Evolutionary conservation across 2,797 vertebrate genomes (phyloP).

Genomic region (Margarornis squamiger): DNA sequence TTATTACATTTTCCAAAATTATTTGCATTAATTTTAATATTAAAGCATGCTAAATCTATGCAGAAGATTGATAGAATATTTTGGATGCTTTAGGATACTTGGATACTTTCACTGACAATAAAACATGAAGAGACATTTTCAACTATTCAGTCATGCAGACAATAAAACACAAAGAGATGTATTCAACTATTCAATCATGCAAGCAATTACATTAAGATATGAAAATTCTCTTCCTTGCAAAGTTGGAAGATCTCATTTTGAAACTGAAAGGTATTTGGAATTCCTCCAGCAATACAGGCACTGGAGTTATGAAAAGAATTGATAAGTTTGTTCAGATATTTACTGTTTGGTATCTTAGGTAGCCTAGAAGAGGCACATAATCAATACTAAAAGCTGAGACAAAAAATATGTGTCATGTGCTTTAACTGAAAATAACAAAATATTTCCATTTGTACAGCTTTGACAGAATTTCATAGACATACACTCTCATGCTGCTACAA

Average conservation of each 20-base stretch:
- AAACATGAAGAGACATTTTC: not conserved
- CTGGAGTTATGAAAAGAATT: not conserved
- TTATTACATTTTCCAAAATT: not conserved
- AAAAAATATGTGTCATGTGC: not conserved
- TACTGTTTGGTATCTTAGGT: not conserved
- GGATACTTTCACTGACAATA: not conserved
- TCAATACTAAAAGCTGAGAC: not conserved
- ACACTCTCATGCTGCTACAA: not conserved
- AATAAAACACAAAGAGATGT: not conserved
- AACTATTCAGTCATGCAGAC: not conserved
- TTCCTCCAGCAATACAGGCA: not conserved
- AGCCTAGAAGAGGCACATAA: not conserved
- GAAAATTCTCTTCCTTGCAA: not conserved
- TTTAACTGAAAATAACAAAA: not conserved
- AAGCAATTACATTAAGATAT: not conserved
- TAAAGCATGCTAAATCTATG: not conserved
- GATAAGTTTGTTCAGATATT: not conserved
- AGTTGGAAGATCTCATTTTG: not conserved
- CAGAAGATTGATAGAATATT: not conserved
- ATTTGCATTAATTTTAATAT: not conserved
- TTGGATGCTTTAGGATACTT: not conserved
- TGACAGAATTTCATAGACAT: not conserved
- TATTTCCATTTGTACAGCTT: not conserved
- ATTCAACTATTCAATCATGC: not conserved
- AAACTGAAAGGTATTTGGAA: not conserved